Conservation (phyloP, 2,113 vertebrate genomes). For the Pomatorhinus ruficollis region DNA sequence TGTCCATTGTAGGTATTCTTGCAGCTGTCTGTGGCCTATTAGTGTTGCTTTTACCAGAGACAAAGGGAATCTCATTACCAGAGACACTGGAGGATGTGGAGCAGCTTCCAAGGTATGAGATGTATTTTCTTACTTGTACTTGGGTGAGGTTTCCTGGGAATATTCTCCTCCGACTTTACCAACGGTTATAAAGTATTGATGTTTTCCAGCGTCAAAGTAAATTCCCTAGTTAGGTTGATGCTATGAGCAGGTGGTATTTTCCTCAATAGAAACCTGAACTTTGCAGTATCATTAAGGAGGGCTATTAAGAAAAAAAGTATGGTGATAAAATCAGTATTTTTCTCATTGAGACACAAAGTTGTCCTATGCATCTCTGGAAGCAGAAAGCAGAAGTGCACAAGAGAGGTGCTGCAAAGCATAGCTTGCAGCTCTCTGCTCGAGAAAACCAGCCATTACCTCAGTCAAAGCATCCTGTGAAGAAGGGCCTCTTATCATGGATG, state of each 20-base stretch:
- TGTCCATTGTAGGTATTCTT: constrained; percentile 74
- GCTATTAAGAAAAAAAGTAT: neutral
- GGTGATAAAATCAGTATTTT: neutral
- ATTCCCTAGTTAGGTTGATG: neutral
- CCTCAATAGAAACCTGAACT: neutral
- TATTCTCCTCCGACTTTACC: neutral
- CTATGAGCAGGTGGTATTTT: neutral
- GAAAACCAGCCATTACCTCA: neutral
- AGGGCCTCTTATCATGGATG: neutral
- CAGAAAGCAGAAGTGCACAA: neutral
- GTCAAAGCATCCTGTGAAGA: neutral
- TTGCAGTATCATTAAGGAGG: neutral
- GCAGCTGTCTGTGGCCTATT: constrained; percentile 84
- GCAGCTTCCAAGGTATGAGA: constrained; percentile 79
- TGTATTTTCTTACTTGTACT: neutral
- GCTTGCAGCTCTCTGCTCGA: neutral
- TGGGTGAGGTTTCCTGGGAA: neutral
- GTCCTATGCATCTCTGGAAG: neutral
- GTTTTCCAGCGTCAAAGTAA: neutral
- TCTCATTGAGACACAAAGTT: neutral
- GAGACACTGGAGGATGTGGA: constrained; percentile 94
- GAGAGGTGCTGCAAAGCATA: neutral
- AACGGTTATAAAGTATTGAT: neutral
- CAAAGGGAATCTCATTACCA: constrained; percentile 87
- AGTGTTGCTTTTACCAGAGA: constrained; percentile 90